Conservation (phyloP, 1,140 invertebrate genomes). For the Pemphigus obesinymphae region DNA sequence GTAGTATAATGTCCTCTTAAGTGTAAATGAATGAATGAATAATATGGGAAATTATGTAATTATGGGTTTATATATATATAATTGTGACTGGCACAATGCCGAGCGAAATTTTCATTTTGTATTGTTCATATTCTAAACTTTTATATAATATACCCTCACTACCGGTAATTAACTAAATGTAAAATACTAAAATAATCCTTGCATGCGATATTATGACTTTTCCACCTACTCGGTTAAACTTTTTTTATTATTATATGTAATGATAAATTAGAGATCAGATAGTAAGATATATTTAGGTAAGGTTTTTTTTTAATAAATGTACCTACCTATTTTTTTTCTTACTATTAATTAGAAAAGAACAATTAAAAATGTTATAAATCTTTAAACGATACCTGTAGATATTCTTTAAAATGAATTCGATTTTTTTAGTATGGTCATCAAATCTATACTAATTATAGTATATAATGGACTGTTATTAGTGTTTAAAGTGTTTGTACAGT, state of each 20-base stretch:
- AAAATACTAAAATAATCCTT: conserved; percentile 7
- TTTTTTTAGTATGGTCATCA: too few relatives aligned
- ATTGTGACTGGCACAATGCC: conserved; percentile 15
- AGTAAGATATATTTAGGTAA: too few relatives aligned
- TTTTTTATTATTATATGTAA: background rate
- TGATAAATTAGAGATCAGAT: background rate
- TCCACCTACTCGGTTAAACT: background rate
- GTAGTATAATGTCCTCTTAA: too few relatives aligned
- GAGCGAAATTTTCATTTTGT: background rate
- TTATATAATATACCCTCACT: background rate
- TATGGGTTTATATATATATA: background rate
- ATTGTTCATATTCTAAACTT: conserved; percentile 8
- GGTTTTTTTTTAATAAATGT: too few relatives aligned
- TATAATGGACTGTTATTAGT: too few relatives aligned
- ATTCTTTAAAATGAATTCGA: too few relatives aligned
- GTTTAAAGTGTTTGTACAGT: too few relatives aligned
- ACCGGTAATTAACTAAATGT: conserved; percentile 23
- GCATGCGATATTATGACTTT: background rate
- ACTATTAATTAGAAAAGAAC: too few relatives aligned
- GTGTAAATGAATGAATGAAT: background rate
- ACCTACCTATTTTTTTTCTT: too few relatives aligned
- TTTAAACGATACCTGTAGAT: too few relatives aligned
- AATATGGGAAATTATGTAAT: background rate
- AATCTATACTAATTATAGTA: too few relatives aligned
- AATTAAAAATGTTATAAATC: too few relatives aligned